Evolutionary conservation across 2,888 invertebrate species (phyloP).

Genomic region (Clusia tigrina): DNA sequence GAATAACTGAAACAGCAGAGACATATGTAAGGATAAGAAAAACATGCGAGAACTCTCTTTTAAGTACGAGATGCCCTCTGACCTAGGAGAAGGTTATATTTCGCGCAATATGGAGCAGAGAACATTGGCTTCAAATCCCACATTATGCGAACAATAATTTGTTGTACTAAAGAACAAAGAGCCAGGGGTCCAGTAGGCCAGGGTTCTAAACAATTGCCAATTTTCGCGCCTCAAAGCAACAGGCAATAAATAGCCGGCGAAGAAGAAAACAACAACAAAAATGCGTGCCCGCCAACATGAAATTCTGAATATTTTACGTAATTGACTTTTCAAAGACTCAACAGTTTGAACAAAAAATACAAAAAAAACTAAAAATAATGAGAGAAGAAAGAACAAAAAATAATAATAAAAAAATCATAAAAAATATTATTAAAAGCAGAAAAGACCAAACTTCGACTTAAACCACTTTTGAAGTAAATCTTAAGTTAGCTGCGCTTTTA

Average conservation of each 20-base stretch:
- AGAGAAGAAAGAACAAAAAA: conserved; percentile 6
- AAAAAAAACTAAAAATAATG: neutral
- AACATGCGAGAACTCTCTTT: no score
- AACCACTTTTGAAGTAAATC: conserved; percentile 5
- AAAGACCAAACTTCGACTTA: neutral
- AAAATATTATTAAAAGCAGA: no score
- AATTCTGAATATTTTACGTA: conserved; percentile 29
- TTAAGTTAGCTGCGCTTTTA: neutral
- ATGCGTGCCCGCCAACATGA: conserved; percentile 20
- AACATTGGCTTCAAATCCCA: no score
- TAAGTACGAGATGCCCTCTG: no score
- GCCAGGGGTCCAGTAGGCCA: no score
- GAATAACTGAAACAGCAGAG: no score
- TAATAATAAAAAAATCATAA: no score
- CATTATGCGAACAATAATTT: neutral
- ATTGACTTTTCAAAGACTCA: conserved; percentile 11
- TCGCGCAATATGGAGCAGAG: no score
- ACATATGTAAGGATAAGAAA: no score
- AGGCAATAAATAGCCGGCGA: neutral
- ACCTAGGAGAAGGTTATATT: no score
- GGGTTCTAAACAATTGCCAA: conserved; percentile 17
- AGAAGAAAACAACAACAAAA: neutral
- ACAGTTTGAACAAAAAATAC: neutral
- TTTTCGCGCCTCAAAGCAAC: conserved; percentile 10
- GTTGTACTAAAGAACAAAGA: neutral